Base-by-base conservation (phyloP, 2,888 invertebrate genomes). In the Drosophila pseudotakahashii region DNA sequence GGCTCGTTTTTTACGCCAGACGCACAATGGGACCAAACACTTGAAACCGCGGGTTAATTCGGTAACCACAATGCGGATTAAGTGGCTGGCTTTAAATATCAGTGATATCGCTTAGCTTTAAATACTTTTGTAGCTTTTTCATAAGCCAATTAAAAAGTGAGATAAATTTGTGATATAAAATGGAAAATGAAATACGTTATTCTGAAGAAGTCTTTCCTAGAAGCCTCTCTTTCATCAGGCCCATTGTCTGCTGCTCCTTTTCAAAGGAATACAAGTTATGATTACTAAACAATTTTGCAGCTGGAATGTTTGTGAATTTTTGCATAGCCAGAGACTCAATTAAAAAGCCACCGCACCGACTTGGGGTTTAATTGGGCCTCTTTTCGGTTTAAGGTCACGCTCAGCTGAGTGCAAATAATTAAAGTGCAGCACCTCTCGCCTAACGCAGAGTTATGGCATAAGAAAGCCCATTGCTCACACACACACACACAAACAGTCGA, bases 1-100 rank as follows among this genome's bases (percentile, higher is more conserved):
- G 74, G 78, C 71, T 78, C 64, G 66, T 72, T 82, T 80, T 82
- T 76, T 71, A 68, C 67, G 72, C 58, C 54, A 52, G 44, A 50
- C 48, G 70, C 78, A 80, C 80, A 78, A 63, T 81, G 80, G 63
- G 48, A 32, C 44, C 66, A 55, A 62, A 16, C 30, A 14, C 59
- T 55, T 53, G 26, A 67, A 54, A 64, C 39, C 34, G 47, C 47
- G 54, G 47, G 34, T 55, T 63, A 67, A 67, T 63, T 67, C 64
- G 64, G 30, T 53, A 59, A 32, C 58, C 62, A 34, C 44, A 62
- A 53, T 45, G 16, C 19, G 58, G 58, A 58, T 61, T 58, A 37
- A 58, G 45, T 58, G 61, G 19, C 13, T 37, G 2, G 30, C 58
- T 30, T 53, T 48, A 59, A 41, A 59, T 34, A 62, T 1, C 13